These are phyloP conservation scores for Eulemur mongoz DNA, from an alignment of 2,797 vertebrate genomes.

Conservation along the genomic window DNA sequence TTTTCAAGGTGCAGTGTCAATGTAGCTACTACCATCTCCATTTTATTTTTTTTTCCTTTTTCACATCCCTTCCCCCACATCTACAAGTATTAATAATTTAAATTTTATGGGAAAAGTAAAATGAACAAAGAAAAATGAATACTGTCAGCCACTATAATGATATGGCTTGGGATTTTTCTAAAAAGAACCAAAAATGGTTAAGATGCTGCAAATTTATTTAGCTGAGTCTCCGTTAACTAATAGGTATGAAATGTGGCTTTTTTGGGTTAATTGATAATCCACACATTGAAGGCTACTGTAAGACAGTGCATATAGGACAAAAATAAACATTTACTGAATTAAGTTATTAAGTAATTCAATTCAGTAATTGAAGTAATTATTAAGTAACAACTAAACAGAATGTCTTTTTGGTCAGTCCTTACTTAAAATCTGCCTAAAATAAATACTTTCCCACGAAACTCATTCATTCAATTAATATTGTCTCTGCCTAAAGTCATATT, in stretches of 20 bases:
- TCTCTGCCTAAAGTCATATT: neutral
- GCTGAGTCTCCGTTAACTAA: conserved; percentile 5
- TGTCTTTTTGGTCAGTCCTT: neutral
- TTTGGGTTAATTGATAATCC: neutral
- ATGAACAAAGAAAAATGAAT: neutral
- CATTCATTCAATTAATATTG: neutral
- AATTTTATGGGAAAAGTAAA: neutral
- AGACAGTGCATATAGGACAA: neutral
- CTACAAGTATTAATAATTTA: neutral
- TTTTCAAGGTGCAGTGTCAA: neutral
- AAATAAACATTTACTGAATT: neutral
- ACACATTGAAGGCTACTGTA: neutral
- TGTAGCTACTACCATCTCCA: neutral
- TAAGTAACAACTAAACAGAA: neutral
- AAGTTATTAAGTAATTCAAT: neutral
- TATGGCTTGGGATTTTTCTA: neutral
- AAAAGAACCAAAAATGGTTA: neutral
- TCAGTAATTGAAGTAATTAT: neutral
- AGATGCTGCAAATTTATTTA: neutral
- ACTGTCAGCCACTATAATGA: neutral
- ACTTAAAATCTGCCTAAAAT: conserved; percentile 8
- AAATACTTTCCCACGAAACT: neutral
- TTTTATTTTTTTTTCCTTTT: neutral
- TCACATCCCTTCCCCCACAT: neutral
- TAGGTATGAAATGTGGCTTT: neutral